Evolutionary conservation across 1,140 invertebrate species (phyloP).

Genomic region (Leguminivora glycinivorella): DNA sequence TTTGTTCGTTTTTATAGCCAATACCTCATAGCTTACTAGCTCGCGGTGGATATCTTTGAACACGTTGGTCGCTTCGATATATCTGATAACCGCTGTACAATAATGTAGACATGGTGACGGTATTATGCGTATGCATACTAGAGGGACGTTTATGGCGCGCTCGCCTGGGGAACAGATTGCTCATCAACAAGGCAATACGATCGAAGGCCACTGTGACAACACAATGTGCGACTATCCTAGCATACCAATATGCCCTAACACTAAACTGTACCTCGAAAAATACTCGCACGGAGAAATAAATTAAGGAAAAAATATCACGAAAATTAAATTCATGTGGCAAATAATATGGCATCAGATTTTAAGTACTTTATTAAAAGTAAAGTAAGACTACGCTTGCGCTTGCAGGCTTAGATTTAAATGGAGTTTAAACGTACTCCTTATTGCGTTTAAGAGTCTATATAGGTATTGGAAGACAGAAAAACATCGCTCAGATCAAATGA

Average conservation of each 20-base stretch:
- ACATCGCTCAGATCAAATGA: constrained; percentile 73
- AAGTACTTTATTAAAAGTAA: constrained; percentile 68
- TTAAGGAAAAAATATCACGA: constrained; percentile 73
- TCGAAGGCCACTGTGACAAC: constrained; percentile 71
- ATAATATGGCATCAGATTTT: constrained; percentile 78
- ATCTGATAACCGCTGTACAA: background rate
- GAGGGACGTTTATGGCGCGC: constrained; percentile 32
- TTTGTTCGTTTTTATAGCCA: no score
- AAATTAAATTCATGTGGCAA: constrained; percentile 74
- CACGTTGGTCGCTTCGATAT: no score
- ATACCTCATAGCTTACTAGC: no score
- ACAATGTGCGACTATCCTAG: constrained; percentile 73
- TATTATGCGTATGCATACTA: constrained; percentile 28
- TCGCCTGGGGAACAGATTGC: constrained; percentile 57
- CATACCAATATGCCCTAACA: constrained; percentile 64
- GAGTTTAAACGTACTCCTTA: constrained; percentile 38
- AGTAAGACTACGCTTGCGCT: constrained; percentile 55
- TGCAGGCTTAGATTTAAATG: constrained; percentile 38
- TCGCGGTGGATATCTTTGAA: no score
- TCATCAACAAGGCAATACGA: constrained; percentile 66
- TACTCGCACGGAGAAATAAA: constrained; percentile 65
- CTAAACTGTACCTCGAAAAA: constrained; percentile 42
- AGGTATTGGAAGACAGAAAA: constrained; percentile 75
- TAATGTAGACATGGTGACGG: background rate
- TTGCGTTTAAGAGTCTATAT: constrained; percentile 49